These are phyloP conservation scores for Stenchaetothrips biformis DNA, from an alignment of 2,888 invertebrate species.

Conservation along the genomic window DNA sequence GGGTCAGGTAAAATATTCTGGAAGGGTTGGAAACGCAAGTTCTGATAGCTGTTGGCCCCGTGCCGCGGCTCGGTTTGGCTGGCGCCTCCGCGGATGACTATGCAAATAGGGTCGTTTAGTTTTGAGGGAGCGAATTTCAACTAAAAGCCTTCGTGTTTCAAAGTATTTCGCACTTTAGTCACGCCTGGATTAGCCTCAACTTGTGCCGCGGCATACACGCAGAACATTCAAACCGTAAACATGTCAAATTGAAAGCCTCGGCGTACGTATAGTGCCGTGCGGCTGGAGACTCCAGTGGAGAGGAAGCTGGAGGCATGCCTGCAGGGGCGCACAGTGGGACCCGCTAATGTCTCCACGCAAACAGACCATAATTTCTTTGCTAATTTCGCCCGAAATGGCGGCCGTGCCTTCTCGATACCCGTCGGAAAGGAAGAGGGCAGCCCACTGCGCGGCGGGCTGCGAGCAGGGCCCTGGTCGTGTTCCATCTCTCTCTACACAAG, in stretches of 20 bases:
- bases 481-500: constrained; percentile 21
- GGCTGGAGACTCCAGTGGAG: too few species aligned
- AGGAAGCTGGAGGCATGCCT: too few species aligned
- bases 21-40: constrained; percentile 22
- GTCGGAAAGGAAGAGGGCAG: too few species aligned
- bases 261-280: too few species aligned
- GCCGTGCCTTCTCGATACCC: too few species aligned
- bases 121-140: constrained; percentile 24
- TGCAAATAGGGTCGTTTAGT: constrained; percentile 12
- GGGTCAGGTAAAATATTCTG: constrained; percentile 4
- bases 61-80: not conserved
- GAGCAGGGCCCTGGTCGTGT: not conserved
- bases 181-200: constrained; percentile 20
- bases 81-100: constrained; percentile 5
- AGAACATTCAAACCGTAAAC: not conserved
- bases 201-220: not conserved
- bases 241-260: constrained; percentile 6
- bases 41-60: constrained; percentile 10
- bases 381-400: too few species aligned
- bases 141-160: constrained; percentile 20
- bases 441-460: too few species aligned
- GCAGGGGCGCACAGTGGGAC: too few species aligned
- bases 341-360: too few species aligned
- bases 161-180: constrained; percentile 25
- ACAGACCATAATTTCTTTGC: too few species aligned